These are phyloP conservation scores for Lithobates pipiens DNA, from an alignment of 2,797 vertebrate genomes.

Conservation along the genomic window DNA sequence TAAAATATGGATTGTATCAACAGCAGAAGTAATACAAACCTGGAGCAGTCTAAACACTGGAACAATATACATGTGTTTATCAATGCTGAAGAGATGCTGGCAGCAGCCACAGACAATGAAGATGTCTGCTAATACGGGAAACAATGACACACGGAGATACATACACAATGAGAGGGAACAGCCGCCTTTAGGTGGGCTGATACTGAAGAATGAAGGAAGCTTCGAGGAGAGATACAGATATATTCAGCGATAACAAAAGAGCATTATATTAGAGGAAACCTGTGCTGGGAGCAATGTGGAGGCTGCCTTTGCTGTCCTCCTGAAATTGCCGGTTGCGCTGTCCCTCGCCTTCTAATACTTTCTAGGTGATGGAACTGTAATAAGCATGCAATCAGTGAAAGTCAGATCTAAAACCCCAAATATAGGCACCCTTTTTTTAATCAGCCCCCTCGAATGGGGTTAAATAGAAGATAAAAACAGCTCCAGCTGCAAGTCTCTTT, in stretches of 20 bases:
- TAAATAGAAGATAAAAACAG: no score
- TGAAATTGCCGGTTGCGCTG: no score
- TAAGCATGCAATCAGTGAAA: no score
- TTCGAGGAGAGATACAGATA: conserved; percentile 21
- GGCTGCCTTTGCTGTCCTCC: background rate
- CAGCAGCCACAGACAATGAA: conserved; percentile 30
- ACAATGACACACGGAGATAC: conserved; percentile 21
- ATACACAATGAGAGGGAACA: conserved; percentile 16
- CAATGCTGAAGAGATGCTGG: background rate
- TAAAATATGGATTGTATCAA: conserved; percentile 12
- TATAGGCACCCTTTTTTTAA: no score
- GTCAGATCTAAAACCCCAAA: no score
- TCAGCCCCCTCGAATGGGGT: no score
- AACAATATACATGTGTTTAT: conserved; percentile 12
- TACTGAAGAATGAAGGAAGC: background rate
- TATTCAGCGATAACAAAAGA: conserved; percentile 28
- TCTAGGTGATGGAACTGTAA: no score
- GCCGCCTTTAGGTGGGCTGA: background rate
- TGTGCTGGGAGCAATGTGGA: background rate
- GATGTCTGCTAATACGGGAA: conserved; percentile 22
- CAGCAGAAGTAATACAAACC: conserved; percentile 18
- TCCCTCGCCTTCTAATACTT: background rate
- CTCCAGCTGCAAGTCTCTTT: no score
- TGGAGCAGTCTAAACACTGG: background rate
- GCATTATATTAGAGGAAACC: conserved; percentile 10